A percentile compares a stretch with the other conserved stretches of the same genome.
phyloP scores from a whole-genome alignment of 2,113 vertebrate species.

The Salvator merianae region DNA sequence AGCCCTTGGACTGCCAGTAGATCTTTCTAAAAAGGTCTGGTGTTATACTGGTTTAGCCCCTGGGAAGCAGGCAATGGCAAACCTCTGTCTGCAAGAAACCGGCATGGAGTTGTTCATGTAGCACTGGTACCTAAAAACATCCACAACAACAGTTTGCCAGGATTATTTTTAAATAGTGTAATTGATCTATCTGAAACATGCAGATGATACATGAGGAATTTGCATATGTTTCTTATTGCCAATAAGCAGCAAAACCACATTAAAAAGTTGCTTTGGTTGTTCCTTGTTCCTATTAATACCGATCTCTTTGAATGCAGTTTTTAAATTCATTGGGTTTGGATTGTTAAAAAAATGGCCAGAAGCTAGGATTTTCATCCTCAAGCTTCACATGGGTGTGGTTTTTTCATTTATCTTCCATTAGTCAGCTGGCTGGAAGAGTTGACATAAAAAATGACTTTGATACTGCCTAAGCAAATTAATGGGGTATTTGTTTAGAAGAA shows the following conservation, averaged over 20 bases:
- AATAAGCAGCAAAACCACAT: constrained; percentile 14
- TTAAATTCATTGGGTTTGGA: constrained; percentile 17
- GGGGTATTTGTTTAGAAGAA: constrained; percentile 36
- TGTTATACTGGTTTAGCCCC: too few species aligned
- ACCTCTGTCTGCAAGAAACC: too few species aligned
- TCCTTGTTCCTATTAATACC: constrained; percentile 7
- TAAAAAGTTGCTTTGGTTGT: constrained; percentile 19
- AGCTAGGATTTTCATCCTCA: constrained; percentile 36
- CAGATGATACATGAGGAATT: too few species aligned
- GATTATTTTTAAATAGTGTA: too few species aligned
- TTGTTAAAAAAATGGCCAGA: constrained; percentile 50
- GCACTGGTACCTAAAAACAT: too few species aligned
- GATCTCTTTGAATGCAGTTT: constrained; percentile 4
- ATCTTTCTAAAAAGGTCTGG: too few species aligned
- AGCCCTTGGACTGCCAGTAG: too few species aligned
- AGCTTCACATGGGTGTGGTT: constrained; percentile 10
- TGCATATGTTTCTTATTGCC: too few species aligned
- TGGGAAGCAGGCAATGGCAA: too few species aligned
- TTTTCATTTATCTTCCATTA: constrained; percentile 40
- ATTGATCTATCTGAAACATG: too few species aligned
- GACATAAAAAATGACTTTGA: constrained; percentile 24
- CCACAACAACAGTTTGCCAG: too few species aligned
- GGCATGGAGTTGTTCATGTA: too few species aligned
- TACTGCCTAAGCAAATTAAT: constrained; percentile 48
- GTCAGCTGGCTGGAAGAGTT: constrained; percentile 18